Base-by-base conservation (phyloP, 1,140 invertebrate species). In the Ladona fulva region DNA sequence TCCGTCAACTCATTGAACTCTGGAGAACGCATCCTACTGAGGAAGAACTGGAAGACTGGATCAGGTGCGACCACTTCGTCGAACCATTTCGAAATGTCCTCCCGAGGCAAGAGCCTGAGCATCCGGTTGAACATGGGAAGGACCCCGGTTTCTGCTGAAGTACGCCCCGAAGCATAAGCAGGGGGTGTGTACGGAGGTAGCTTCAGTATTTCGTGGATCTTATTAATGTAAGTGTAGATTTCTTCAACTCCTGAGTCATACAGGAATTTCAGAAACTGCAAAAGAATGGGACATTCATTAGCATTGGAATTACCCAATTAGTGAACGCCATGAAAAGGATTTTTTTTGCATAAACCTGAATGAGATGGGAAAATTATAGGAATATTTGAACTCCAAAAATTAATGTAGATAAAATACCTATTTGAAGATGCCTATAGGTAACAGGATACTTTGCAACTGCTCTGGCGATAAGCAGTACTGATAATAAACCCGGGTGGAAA, bases 161-260 rank as follows among this genome's bases (percentile, higher is more conserved):
- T 11, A 11, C 10, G 44, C 10, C 19, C 19, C 44, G 19, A 11
- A 10, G 10, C 10, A 10, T 10, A 10, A 11, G 10, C 44, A 10
- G 10, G 10, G 10, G 52, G 52, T 12, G 14, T 16, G 12, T 19
- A 66, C 52, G 52, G 52, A 66, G 52, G 52, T 22, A 82, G 42
- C 22, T 79, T 81, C 6, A 83, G 52, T 1, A 80, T 74, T 7
- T 80, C 80, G 24, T 83, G 79, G 5, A 83, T 16, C 42, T 79
- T 44, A n/a, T 82, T 80, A 0, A 83, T 14, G 79, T 75, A 74
- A 6, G 66, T 74, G 25, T 82, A 81, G 7, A 81, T 66, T 16
- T 66, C 52, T 16, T 66, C 52, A 6, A 66, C n/a, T 66, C 52
- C 52, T 3, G 52, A 66, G n/a, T 66, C 52, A 22, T 66, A 66